A percentile compares a stretch with the other conserved stretches of the same genome.
phyloP scores from a whole-genome alignment of 1,140 invertebrate species.

The Paralvinella palmiformis region DNA sequence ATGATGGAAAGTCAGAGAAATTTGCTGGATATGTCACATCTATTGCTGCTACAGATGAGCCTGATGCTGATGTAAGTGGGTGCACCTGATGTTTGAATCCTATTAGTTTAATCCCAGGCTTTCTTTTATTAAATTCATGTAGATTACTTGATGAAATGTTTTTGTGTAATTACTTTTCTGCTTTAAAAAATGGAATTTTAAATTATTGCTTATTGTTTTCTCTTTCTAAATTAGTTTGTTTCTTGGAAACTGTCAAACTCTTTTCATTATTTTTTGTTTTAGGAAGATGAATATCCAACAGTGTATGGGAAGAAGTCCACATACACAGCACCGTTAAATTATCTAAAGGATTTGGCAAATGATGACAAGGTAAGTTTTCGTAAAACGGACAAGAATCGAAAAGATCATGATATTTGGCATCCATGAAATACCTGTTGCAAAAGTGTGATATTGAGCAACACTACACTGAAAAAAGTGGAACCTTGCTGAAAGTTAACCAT shows the following conservation, averaged over 20 bases:
- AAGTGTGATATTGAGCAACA: not conserved
- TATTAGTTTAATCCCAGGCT: not conserved
- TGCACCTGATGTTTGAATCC: not conserved
- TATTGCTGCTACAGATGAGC: slow-evolving; percentile 87
- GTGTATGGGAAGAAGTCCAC: slow-evolving; percentile 64
- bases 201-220: not conserved
- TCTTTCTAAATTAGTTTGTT: not conserved
- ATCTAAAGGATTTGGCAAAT: slow-evolving; percentile 84
- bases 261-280: slow-evolving; percentile 53
- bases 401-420: not conserved
- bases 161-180: not conserved
- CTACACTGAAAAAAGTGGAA: not conserved
- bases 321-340: slow-evolving; percentile 75
- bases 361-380: slow-evolving; percentile 28
- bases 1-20: slow-evolving; percentile 61
- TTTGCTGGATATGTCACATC: slow-evolving; percentile 93
- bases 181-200: not conserved
- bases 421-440: not conserved
- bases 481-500: not conserved
- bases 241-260: not conserved
- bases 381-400: not conserved
- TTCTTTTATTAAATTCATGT: not conserved
- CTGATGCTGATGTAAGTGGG: slow-evolving; percentile 59
- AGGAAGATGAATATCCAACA: slow-evolving; percentile 70
- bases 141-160: not conserved